These are phyloP conservation scores for Orchesella flavescens DNA, from an alignment of 2,888 invertebrate species.

Conservation along the genomic window DNA sequence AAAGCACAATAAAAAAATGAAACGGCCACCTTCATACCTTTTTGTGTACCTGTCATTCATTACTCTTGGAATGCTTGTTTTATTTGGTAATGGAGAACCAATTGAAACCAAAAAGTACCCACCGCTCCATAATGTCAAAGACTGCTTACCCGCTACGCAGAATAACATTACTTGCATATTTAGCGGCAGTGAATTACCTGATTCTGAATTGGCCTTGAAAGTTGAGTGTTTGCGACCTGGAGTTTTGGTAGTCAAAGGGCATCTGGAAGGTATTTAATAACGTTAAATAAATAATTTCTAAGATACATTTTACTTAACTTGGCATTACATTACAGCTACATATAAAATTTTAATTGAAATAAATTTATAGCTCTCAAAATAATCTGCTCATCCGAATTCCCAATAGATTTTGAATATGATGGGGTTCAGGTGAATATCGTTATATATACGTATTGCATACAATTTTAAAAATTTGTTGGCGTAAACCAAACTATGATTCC, in stretches of 20 bases:
- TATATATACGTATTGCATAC: too few species aligned
- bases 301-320: not conserved
- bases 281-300: not conserved
- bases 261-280: conserved; percentile 11
- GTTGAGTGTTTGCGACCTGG: not conserved
- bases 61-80: too few species aligned
- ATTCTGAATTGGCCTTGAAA: not conserved
- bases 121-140: not conserved
- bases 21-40: too few species aligned
- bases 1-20: too few species aligned
- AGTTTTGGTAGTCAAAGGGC: not conserved
- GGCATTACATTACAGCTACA: not conserved
- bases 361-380: conserved; percentile 10
- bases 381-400: not conserved
- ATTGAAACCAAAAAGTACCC: conserved; percentile 11
- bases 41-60: too few species aligned
- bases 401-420: conserved; percentile 28
- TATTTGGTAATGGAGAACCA: not conserved
- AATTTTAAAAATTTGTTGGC: too few species aligned
- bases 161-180: conserved; percentile 4
- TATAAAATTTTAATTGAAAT: not conserved
- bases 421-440: conserved; percentile 10
- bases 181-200: not conserved
- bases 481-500: not conserved
- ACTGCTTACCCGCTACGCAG: not conserved